These are phyloP conservation scores for Drosophila cognata DNA, from an alignment of 2,888 invertebrate species.

Conservation along the genomic window DNA sequence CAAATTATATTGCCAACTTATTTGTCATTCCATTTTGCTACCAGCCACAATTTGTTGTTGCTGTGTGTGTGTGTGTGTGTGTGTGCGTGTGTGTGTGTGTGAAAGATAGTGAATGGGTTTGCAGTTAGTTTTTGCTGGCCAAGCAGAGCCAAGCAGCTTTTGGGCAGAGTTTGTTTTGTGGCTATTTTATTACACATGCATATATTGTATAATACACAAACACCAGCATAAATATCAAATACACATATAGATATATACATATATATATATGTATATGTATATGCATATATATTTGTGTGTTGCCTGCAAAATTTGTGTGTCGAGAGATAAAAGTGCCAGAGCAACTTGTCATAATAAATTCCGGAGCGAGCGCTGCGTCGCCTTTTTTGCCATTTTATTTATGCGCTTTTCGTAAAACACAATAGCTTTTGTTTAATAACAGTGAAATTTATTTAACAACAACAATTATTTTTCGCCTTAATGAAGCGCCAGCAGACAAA, in stretches of 20 bases:
- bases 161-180: conserved; percentile 73
- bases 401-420: conserved; percentile 80
- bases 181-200: conserved; percentile 61
- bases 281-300: conserved; percentile 22
- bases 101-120: conserved; percentile 28
- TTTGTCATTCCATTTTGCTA: conserved; percentile 50
- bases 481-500: conserved; percentile 62
- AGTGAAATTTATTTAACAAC: conserved; percentile 63
- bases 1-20: conserved; percentile 53
- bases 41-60: conserved; percentile 27
- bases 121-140: conserved; percentile 63
- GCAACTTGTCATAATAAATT: conserved; percentile 84
- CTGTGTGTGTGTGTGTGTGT: conserved; percentile 24
- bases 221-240: conserved; percentile 64
- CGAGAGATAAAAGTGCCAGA: conserved; percentile 83
- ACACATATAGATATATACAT: conserved; percentile 29
- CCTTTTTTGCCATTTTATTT: conserved; percentile 77
- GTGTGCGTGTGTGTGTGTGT: conserved; percentile 23
- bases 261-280: conserved; percentile 23
- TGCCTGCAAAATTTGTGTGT: conserved; percentile 79
- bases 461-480: conserved; percentile 54
- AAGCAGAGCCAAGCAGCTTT: conserved; percentile 52
- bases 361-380: conserved; percentile 63
- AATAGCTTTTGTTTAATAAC: conserved; percentile 79
- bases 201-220: conserved; percentile 65